These are phyloP conservation scores for Amphiprion clarkii DNA, from an alignment of 2,797 vertebrate species.

Conservation along the genomic window DNA sequence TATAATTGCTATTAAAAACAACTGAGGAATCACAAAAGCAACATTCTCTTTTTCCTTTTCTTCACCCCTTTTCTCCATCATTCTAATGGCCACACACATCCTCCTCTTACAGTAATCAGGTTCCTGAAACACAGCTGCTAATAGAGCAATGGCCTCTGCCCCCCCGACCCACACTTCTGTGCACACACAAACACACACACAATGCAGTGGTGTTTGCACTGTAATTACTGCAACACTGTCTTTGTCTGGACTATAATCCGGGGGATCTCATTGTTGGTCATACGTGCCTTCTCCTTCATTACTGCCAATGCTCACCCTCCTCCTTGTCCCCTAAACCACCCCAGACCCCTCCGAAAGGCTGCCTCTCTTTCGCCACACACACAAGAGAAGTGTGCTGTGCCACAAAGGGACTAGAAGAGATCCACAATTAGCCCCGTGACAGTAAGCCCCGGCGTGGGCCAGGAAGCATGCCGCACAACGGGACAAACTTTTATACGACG, in stretches of 20 bases:
- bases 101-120: slow-evolving; percentile 57
- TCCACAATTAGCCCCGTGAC: slow-evolving; percentile 79
- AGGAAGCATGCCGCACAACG: slow-evolving; percentile 78
- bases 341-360: slow-evolving; percentile 48
- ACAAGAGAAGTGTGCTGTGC: slow-evolving; percentile 82
- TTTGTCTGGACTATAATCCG: slow-evolving; percentile 84
- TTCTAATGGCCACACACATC: slow-evolving; percentile 25
- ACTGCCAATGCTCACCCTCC: slow-evolving; percentile 57
- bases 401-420: slow-evolving; percentile 73
- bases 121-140: slow-evolving; percentile 79
- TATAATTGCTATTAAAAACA: neutral
- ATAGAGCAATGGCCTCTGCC: slow-evolving; percentile 71
- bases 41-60: slow-evolving; percentile 9
- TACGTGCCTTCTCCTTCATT: slow-evolving; percentile 83
- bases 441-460: slow-evolving; percentile 60
- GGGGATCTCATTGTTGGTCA: slow-evolving; percentile 79
- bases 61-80: slow-evolving; percentile 1
- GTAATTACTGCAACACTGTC: slow-evolving; percentile 84
- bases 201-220: slow-evolving; percentile 74
- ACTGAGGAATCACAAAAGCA: slow-evolving; percentile 2
- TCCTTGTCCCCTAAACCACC: slow-evolving; percentile 43
- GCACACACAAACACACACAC: slow-evolving; percentile 36
- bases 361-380: slow-evolving; percentile 52
- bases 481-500: slow-evolving; percentile 76
- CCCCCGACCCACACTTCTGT: slow-evolving; percentile 37